These are phyloP conservation scores for Plebejus anna DNA, from an alignment of 2,888 invertebrate genomes.

Conservation along the genomic window DNA sequence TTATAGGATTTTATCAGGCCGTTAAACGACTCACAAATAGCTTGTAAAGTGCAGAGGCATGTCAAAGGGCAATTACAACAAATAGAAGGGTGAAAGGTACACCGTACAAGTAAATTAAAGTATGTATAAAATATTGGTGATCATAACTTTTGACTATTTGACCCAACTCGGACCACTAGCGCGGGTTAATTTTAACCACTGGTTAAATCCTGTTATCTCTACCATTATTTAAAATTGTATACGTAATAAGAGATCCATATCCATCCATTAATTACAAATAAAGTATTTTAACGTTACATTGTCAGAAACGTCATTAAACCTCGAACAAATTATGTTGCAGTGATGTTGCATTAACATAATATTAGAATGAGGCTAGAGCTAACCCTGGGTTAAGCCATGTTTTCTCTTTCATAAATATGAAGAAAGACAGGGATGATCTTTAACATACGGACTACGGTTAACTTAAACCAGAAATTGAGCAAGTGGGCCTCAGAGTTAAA, in stretches of 20 bases:
- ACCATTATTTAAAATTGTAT: not conserved
- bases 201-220: not conserved
- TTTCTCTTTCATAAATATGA: not conserved
- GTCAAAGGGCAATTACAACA: not conserved
- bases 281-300: no score
- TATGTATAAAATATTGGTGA: not conserved
- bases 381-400: no score
- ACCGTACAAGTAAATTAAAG: not conserved
- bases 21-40: not conserved
- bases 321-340: no score
- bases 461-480: not conserved
- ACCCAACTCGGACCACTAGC: not conserved
- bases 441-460: not conserved
- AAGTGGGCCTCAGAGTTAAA: not conserved
- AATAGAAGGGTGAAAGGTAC: not conserved
- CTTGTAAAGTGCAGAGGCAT: not conserved
- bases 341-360: no score
- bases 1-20: not conserved
- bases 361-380: no score
- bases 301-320: no score
- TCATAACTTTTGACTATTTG: not conserved
- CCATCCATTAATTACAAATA: no score
- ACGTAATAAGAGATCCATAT: no score
- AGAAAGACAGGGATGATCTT: not conserved
- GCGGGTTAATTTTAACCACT: not conserved